Evolutionary conservation across 2,888 invertebrate genomes (phyloP), one percentile per base, ranked within the genome.

Genomic region (Criorhina ranunculi): DNA sequence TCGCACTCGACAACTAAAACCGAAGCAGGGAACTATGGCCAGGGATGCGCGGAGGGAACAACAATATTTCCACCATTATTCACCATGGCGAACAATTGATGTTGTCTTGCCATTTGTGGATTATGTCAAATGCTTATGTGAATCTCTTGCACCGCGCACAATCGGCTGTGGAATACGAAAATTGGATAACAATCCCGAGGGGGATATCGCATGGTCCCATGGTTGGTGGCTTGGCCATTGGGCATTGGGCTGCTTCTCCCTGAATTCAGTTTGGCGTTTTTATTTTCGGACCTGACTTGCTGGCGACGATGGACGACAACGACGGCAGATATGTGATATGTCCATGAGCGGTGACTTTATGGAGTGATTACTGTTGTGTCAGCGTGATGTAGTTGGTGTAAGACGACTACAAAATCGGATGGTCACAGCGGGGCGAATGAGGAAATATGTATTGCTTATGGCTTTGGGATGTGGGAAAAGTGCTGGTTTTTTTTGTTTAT

Each of bases 301-400:
- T 40, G 62, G 42, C 46, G 37, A 40, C 77, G n/a, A n/a, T n/a
- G n/a, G 35, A 64, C 53, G 19, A 51, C 49, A 24, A 29, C 57
- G 35, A 66, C 67, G 59, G 67, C 66, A 67, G 46, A 46, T 46
- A 46, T 46, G 46, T 46, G 64, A 75, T 77, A 77, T 66, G 77
- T 78, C 77, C 77, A 66, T 51, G 77, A 77, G 77, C 66, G 59
- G 77, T 82, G 82, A 82, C 77, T 82, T 82, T 82, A 82, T 82
- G 82, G 77, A 82, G 72, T 82, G 77, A 82, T 82, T 82, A 82
- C 82, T 82, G 82, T 78, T 82, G 77, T 82, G 82, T 82, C 77
- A 82, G 77, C 51, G 72, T 82, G 77, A 82, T 82, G 82, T 77
- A 82, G 77, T 82, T 82, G 77, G 77, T 82, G 82, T 82, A 82